phyloP scores from a whole-genome alignment of 2,888 invertebrate species.

The Nesidiocoris tenuis region DNA sequence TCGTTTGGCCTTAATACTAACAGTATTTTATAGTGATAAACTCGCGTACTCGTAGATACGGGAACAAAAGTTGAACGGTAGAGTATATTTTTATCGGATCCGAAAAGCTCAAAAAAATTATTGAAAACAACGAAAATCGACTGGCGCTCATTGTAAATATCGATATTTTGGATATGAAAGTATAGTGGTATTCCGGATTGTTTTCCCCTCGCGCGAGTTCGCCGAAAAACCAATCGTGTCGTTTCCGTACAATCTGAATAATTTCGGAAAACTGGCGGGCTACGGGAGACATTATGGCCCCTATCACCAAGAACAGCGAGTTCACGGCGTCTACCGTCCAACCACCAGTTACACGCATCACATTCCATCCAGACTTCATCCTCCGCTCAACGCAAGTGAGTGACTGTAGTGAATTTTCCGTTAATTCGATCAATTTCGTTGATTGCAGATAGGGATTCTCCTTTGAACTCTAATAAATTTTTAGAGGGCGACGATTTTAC shows the following conservation, averaged over 20 bases:
- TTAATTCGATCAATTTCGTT: background rate
- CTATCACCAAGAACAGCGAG: constrained; percentile 42
- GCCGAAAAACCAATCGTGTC: background rate
- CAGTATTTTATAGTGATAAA: constrained; percentile 44
- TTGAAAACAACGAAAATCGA: constrained; percentile 21
- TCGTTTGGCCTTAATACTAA: constrained; percentile 41
- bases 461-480: too few relatives aligned
- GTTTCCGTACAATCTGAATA: background rate
- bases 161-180: constrained; percentile 19
- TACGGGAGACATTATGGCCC: constrained; percentile 46
- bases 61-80: constrained; percentile 31
- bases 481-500: too few relatives aligned
- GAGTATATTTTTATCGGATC: constrained; percentile 31
- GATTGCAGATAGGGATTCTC: too few relatives aligned
- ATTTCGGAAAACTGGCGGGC: constrained; percentile 45
- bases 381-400: constrained; percentile 47
- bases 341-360: constrained; percentile 42
- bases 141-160: constrained; percentile 8
- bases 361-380: constrained; percentile 43
- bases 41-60: constrained; percentile 20
- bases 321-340: constrained; percentile 39
- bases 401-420: constrained; percentile 9
- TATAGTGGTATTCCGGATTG: background rate
- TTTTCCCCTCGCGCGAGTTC: background rate
- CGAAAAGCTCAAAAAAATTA: constrained; percentile 15